phyloP scores from a whole-genome alignment of 1,140 invertebrate genomes.

The Holotrichia oblita region DNA sequence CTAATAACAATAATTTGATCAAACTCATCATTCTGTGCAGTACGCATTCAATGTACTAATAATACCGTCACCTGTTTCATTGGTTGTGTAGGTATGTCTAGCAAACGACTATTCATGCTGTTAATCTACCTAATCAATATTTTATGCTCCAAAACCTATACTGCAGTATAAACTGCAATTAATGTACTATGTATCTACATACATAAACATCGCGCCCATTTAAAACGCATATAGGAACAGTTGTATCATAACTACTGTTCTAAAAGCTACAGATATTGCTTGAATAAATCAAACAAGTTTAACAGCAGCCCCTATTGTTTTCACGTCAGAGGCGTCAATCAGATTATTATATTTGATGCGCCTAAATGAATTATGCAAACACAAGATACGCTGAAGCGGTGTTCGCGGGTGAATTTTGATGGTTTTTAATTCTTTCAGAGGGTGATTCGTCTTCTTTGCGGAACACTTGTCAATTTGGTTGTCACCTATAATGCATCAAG shows the following conservation, averaged over 20 bases:
- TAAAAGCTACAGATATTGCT: neutral
- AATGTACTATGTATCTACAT: neutral
- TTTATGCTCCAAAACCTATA: neutral
- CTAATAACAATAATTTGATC: no score
- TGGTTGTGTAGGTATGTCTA: no score
- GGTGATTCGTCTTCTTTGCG: constrained; percentile 26
- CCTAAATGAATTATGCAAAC: constrained; percentile 16
- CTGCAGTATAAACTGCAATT: constrained; percentile 7
- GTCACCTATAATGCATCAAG: constrained; percentile 44
- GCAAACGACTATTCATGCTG: neutral
- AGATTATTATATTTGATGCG: neutral
- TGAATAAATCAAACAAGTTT: neutral
- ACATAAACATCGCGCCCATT: neutral
- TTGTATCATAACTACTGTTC: no score
- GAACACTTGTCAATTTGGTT: constrained; percentile 40
- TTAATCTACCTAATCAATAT: constrained; percentile 27
- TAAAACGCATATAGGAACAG: no score
- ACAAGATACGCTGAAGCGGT: neutral
- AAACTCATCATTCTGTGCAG: no score
- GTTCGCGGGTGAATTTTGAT: neutral
- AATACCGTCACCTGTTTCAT: no score
- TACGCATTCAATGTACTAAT: no score
- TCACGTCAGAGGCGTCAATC: neutral
- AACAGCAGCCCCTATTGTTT: neutral
- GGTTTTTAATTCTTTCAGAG: constrained; percentile 9